Conservation (phyloP, 64 coral and sea anemone species). For the Montipora sp. region DNA sequence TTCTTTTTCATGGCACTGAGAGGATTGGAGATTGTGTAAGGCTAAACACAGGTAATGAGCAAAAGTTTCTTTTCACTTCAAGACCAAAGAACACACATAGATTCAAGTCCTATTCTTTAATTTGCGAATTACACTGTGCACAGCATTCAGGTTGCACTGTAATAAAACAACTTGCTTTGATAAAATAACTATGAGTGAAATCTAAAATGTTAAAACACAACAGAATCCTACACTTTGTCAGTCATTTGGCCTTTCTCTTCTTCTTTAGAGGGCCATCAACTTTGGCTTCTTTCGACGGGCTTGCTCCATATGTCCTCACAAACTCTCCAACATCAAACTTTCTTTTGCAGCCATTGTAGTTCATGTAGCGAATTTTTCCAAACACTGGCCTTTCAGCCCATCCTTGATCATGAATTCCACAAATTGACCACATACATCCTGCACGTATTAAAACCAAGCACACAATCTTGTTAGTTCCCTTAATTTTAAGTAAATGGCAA, state of each 20-base stretch:
- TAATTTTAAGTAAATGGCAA: too few relatives aligned
- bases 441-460: background rate
- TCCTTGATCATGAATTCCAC: conserved; percentile 85
- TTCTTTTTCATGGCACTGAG: too few relatives aligned
- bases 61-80: too few relatives aligned
- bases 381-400: conserved; percentile 79
- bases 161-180: background rate
- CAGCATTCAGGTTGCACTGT: too few relatives aligned
- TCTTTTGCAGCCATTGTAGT: conserved; percentile 82
- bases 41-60: too few relatives aligned
- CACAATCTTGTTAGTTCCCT: too few relatives aligned
- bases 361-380: conserved; percentile 88
- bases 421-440: conserved; percentile 91
- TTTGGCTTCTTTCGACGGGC: background rate
- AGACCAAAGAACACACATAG: too few relatives aligned
- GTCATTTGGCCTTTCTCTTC: conserved; percentile 9
- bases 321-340: conserved; percentile 84
- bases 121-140: too few relatives aligned
- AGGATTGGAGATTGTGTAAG: too few relatives aligned
- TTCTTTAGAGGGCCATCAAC: background rate
- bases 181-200: background rate
- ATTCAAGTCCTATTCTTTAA: too few relatives aligned
- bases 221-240: background rate
- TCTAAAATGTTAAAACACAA: background rate
- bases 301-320: conserved; percentile 30